Evolutionary conservation across 2,113 vertebrate genomes (phyloP).

Genomic region (Eulacestoma nigropectus): DNA sequence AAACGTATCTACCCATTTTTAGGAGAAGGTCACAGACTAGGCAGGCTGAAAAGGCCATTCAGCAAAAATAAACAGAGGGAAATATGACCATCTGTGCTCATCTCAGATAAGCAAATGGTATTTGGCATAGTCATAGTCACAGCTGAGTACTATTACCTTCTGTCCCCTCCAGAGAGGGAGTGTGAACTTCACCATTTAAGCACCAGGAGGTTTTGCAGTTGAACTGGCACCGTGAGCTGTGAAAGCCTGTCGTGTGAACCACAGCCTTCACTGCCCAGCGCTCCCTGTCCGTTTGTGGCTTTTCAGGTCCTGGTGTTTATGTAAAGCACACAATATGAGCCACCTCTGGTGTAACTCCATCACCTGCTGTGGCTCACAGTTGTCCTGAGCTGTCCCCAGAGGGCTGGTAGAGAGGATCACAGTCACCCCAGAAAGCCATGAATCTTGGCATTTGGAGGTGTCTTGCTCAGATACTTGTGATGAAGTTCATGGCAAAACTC

Average conservation of each 20-base stretch:
- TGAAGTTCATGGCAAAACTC: not conserved
- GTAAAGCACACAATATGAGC: not conserved
- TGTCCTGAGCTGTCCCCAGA: not conserved
- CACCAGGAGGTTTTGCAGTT: conserved; percentile 32
- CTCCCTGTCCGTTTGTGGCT: not conserved
- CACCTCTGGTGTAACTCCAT: not conserved
- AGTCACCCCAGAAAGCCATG: not conserved
- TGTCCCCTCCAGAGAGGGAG: conserved; percentile 28
- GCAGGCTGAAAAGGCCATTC: conserved; percentile 61
- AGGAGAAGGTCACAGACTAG: conserved; percentile 53
- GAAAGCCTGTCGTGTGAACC: not conserved
- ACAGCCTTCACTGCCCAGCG: not conserved
- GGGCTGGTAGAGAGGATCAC: fast-evolving
- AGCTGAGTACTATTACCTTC: conserved; percentile 60
- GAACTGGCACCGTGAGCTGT: not conserved
- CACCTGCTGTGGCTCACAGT: not conserved
- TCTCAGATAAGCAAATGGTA: conserved; percentile 32
- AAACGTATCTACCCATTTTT: not conserved
- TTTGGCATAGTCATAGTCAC: conserved; percentile 39
- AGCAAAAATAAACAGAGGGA: conserved; percentile 58
- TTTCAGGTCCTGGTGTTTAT: not conserved
- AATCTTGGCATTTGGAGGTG: not conserved
- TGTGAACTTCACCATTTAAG: conserved; percentile 59
- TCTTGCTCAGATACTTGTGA: not conserved
- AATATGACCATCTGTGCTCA: conserved; percentile 60